Evolutionary conservation across 2,797 vertebrate genomes (phyloP), one percentile per base, ranked within the genome.

Genomic region (Champsocephalus esox): DNA sequence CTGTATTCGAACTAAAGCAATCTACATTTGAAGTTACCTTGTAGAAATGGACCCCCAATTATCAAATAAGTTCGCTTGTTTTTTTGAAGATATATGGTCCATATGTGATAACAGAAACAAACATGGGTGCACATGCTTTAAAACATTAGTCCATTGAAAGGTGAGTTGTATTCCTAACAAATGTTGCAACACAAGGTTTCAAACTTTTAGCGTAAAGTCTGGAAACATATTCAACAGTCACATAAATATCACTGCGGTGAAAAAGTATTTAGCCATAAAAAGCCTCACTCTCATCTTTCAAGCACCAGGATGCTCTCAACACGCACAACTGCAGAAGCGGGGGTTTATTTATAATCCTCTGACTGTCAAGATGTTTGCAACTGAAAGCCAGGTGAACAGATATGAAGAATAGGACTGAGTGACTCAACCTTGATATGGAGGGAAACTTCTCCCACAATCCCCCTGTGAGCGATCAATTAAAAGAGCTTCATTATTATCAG

Each of bases 271-370:
- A 70, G 41, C 59, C 38, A 74, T 50, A 57, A 12, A 65, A 55
- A 54, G 44, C 24, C 21, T 78, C 0, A 6, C 45, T 64, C 54
- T 61, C 66, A 66, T 71, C 65, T 75, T 64, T 61, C 10, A 46
- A 57, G 52, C 24, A 43, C 7, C 44, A 19, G 61, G 10, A 69
- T 65, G 21, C 19, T 59, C n/a, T 69, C 12, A 59, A 51, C 28
- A 51, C 41, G 14, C 21, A 54, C 16, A 86, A 69, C 34, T 60
- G 28, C 56, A 63, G 63, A 10, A 75, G 28, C 43, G 3, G 3
- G 2, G 34, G 4, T 43, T 74, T 76, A 70, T 80, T 81, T 77
- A 74, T 74, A 82, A 59, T 45, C 59, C 38, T 69, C 1, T 71
- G 43, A 49, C 46, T 64, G 59, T 60, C 43, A 55, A 34, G 34